These are phyloP conservation scores for Pelecanus crispus DNA, from an alignment of 2,113 vertebrate species.

Conservation along the genomic window DNA sequence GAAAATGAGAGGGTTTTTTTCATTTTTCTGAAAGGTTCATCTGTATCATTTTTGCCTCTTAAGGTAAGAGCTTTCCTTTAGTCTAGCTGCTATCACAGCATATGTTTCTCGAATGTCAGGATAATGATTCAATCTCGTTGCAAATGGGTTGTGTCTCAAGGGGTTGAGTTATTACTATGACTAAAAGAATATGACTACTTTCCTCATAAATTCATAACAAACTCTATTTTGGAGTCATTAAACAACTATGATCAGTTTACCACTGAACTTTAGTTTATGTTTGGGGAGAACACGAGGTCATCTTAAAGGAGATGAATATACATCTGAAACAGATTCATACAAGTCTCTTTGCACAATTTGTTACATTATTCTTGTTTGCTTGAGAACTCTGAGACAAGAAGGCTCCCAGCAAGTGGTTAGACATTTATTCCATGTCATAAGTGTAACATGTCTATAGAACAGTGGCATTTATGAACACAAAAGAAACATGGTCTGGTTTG, in stretches of 20 bases:
- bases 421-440: neutral
- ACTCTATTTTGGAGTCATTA: neutral
- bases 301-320: neutral
- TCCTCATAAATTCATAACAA: slow-evolving; percentile 7
- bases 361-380: neutral
- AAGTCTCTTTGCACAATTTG: neutral
- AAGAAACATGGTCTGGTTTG: neutral
- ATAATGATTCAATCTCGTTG: neutral
- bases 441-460: neutral
- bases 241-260: neutral
- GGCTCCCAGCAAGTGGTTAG: neutral
- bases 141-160: neutral
- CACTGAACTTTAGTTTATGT: neutral
- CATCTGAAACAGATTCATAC: neutral
- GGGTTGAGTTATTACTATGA: neutral
- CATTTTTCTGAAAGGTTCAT: neutral
- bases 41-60: neutral
- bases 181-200: neutral
- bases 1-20: fast-evolving
- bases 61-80: neutral
- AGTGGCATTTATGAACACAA: neutral
- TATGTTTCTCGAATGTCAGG: neutral
- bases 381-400: neutral
- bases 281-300: neutral
- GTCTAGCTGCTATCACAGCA: neutral